A percentile compares a stretch with the other conserved stretches of the same genome.
These are phyloP conservation scores for Isurus oxyrinchus DNA, from an alignment of 2,113 vertebrate species.

Conservation along the genomic window DNA sequence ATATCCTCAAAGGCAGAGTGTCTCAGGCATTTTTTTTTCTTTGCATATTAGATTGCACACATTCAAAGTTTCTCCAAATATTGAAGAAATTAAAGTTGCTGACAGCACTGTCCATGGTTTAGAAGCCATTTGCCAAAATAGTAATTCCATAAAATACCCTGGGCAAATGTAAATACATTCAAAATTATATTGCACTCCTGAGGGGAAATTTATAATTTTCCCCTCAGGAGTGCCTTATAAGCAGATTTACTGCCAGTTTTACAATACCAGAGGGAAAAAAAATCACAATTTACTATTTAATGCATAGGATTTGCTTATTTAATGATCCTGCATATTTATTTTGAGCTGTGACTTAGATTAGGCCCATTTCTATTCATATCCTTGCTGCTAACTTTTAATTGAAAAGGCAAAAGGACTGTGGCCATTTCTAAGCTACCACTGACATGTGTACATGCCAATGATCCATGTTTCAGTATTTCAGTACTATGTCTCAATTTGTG, in stretches of 20 bases:
- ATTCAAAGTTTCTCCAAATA: not conserved
- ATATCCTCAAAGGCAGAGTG: not conserved
- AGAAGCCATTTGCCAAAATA: not conserved
- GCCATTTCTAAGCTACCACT: not conserved
- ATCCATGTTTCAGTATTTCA: not conserved
- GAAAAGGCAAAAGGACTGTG: not conserved
- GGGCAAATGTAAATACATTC: not conserved
- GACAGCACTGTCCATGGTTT: not conserved
- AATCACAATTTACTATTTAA: not conserved
- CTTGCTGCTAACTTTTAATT: not conserved
- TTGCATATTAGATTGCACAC: not conserved
- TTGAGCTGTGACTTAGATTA: not conserved
- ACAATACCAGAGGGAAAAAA: not conserved
- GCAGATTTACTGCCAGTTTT: conserved; percentile 6
- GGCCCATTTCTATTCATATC: not conserved
- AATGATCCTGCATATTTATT: not conserved
- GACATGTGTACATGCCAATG: not conserved
- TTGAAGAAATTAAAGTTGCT: not conserved
- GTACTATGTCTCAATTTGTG: not conserved
- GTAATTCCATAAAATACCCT: not conserved
- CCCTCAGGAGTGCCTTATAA: not conserved
- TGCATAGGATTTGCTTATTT: not conserved
- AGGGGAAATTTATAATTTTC: not conserved
- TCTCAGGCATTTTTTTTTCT: not conserved
- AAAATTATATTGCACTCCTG: not conserved